Evolutionary conservation across 2,797 vertebrate species (phyloP), one percentile per base, ranked within the genome.

Genomic region (Oceanodroma leucorhoa): DNA sequence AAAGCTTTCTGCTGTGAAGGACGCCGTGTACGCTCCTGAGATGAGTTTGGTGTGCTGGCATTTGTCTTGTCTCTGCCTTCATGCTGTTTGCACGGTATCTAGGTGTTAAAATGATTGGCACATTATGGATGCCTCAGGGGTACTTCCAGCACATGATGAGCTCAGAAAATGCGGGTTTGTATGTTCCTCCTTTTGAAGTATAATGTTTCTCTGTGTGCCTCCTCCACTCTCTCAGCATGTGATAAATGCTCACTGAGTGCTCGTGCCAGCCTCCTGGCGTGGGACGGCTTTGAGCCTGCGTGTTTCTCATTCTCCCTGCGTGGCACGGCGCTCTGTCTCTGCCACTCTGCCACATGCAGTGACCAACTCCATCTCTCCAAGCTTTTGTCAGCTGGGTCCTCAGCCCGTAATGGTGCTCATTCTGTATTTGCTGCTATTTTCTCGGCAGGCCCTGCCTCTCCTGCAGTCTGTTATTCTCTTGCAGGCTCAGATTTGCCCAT

Each of bases 1-100:
- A 29, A 17, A 55, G 34, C 22, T 66, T 50, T 40, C 29, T 45
- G 53, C 53, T 21, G 2, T 2, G 50, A 45, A 67, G 43, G 77
- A 24, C 34, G 69, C 54, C 1, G 0, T 6, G n/a, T 7, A 2
- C 1, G 5, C 41, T 72, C 36, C 34, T 5, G 66, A 38, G 34
- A 58, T 10, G 34, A n/a, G 22, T n/a, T 40, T 30, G 61, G 15
- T 13, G 11, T 12, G 30, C 54, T 87, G 77, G 71, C 72, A 2
- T 62, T 16, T 54, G 32, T 58, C 16, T 1, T 20, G 7, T 18
- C 53, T 32, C 62, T 51, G 43, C 71, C 53, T 40, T 50, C 19
- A 1, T 14, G 50, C 72, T 72, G 60, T 60, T 72, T 38, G 53
- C 19, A 7, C 41, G 2, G 24, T 30, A 8, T 18, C 22, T 29